Evolutionary conservation across 2,797 vertebrate species (phyloP).

Genomic region (Lepidocolaptes lacrymiger): DNA sequence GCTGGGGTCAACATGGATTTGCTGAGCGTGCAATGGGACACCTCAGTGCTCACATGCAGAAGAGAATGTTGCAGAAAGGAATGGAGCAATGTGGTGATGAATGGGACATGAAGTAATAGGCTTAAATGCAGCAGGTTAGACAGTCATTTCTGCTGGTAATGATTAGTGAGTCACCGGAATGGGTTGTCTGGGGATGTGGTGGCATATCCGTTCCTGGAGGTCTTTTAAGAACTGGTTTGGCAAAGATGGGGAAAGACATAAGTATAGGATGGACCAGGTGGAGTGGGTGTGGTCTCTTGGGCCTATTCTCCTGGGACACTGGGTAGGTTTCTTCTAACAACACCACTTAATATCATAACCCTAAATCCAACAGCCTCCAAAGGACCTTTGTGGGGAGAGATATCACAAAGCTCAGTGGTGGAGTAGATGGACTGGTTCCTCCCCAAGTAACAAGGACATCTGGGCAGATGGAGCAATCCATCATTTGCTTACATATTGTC

Average conservation of each 20-base stretch:
- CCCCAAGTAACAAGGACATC: neutral
- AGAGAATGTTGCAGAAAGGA: neutral
- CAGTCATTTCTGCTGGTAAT: neutral
- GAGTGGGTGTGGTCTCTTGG: slow-evolving; percentile 38
- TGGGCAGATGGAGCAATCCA: slow-evolving; percentile 34
- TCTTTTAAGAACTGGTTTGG: slow-evolving; percentile 53
- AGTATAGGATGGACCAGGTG: slow-evolving; percentile 45
- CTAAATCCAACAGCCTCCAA: slow-evolving; percentile 16
- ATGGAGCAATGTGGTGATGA: slow-evolving; percentile 11
- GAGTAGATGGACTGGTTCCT: slow-evolving; percentile 35
- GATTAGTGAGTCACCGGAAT: slow-evolving; percentile 57
- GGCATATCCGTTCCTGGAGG: slow-evolving; percentile 52
- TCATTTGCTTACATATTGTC: slow-evolving; percentile 42
- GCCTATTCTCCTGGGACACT: neutral
- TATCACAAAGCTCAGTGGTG: neutral
- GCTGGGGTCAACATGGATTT: neutral
- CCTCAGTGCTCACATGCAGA: neutral
- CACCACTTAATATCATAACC: neutral
- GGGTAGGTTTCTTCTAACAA: slow-evolving; percentile 35
- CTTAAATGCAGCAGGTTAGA: slow-evolving; percentile 13
- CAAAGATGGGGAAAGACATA: slow-evolving; percentile 64
- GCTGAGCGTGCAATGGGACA: neutral
- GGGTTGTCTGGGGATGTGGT: slow-evolving; percentile 40
- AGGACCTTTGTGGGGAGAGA: slow-evolving; percentile 17
- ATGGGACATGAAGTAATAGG: slow-evolving; percentile 10